Conservation (phyloP, 2,113 vertebrate species). For the Arothron firmamentum region DNA sequence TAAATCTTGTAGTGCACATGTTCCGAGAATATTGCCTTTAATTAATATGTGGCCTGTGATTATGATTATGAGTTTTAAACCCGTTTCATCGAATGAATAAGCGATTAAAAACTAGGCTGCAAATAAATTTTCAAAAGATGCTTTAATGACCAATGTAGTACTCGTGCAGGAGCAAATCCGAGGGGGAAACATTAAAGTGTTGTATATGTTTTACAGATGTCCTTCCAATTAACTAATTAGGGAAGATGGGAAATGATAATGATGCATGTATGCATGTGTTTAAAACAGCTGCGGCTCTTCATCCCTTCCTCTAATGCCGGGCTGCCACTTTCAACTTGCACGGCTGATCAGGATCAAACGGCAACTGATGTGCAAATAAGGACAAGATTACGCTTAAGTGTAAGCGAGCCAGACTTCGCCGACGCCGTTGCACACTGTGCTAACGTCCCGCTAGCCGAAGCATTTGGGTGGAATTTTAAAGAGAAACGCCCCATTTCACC, state of each 20-base stretch:
- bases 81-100: not conserved
- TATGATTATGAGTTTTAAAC: no score
- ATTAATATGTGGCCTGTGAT: no score
- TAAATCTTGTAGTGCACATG: no score
- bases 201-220: slow-evolving; percentile 6
- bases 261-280: not conserved
- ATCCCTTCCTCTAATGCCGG: not conserved
- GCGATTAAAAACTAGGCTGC: not conserved
- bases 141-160: not conserved
- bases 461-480: not conserved
- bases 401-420: not conserved
- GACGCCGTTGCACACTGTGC: not conserved
- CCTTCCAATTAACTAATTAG: slow-evolving; percentile 1
- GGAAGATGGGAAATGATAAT: not conserved
- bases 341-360: not conserved
- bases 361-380: slow-evolving; percentile 1
- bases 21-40: no score
- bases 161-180: not conserved
- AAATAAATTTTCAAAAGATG: not conserved
- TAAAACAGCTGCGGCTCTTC: not conserved
- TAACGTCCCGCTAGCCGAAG: not conserved
- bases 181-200: not conserved
- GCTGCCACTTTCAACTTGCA: not conserved
- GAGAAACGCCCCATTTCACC: no score
- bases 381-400: not conserved